A percentile compares a stretch with the other conserved stretches of the same genome.
Evolutionary conservation across 2,888 invertebrate genomes (phyloP).

Genomic region (Archips xylosteana): DNA sequence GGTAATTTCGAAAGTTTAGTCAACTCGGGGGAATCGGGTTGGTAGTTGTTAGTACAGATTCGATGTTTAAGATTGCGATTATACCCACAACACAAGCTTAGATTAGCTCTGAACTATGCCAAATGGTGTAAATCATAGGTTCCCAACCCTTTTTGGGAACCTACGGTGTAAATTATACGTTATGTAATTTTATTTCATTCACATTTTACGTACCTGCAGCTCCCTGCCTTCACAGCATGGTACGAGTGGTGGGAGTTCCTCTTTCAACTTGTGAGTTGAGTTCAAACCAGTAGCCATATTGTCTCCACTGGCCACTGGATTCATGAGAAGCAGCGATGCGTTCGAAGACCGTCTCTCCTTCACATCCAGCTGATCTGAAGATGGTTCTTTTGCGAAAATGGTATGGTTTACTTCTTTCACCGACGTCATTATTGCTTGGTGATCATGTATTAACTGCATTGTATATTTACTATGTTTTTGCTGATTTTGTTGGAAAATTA

Average conservation of each 20-base stretch:
- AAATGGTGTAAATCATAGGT: no score
- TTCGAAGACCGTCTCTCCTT: constrained; percentile 74
- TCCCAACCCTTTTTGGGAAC: no score
- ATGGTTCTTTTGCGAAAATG: constrained; percentile 53
- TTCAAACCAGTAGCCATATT: constrained; percentile 70
- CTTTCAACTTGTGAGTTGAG: constrained; percentile 70
- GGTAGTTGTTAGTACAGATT: no score
- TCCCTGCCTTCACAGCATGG: constrained; percentile 80
- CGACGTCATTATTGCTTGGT: constrained; percentile 56
- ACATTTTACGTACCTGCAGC: constrained; percentile 60
- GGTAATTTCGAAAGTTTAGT: no score
- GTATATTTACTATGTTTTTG: constrained; percentile 45
- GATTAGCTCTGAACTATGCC: no score
- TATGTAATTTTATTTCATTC: no score
- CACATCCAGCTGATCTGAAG: constrained; percentile 65
- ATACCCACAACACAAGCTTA: no score
- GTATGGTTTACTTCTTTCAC: constrained; percentile 55
- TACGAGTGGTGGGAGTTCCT: constrained; percentile 71
- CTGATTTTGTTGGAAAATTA: constrained; percentile 35
- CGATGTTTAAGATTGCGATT: no score
- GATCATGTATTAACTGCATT: constrained; percentile 75
- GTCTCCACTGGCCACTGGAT: constrained; percentile 80
- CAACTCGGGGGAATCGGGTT: no score
- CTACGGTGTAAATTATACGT: no score
- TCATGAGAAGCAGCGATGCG: constrained; percentile 70